Evolutionary conservation across 2,797 vertebrate genomes (phyloP).

Genomic region (Peromyscus nudipes): DNA sequence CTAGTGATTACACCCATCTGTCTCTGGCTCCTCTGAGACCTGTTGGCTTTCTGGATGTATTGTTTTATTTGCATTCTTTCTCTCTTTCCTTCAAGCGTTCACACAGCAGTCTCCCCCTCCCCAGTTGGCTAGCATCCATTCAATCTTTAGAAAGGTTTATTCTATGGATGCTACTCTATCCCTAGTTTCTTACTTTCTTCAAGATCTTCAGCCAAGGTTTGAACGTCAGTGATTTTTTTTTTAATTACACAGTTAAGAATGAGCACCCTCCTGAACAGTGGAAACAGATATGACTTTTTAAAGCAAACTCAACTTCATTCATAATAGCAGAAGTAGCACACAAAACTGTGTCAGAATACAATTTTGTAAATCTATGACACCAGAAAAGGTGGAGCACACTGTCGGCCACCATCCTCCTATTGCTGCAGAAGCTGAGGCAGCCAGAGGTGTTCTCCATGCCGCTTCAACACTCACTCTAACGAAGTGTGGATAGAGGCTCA

Average conservation of each 20-base stretch:
- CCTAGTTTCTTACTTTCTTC: background rate
- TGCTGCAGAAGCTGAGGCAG: background rate
- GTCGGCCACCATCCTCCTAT: background rate
- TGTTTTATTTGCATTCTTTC: slow-evolving; percentile 53
- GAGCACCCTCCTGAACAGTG: background rate
- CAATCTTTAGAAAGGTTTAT: background rate
- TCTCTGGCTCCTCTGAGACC: slow-evolving; percentile 53
- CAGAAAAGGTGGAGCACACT: background rate
- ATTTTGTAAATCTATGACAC: slow-evolving; percentile 13
- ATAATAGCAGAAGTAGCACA: background rate
- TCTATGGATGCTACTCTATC: background rate
- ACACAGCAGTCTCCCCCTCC: background rate
- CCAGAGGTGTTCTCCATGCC: background rate
- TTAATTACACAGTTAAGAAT: background rate
- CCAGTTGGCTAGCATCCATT: background rate
- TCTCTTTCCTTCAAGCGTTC: slow-evolving; percentile 25
- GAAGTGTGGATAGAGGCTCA: background rate
- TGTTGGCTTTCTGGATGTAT: slow-evolving; percentile 31
- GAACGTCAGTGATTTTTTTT: background rate
- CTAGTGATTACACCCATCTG: slow-evolving; percentile 52
- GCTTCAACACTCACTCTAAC: background rate
- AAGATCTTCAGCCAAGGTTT: background rate
- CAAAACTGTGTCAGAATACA: background rate
- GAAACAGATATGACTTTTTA: background rate
- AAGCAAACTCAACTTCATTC: background rate